A percentile compares a stretch with the other conserved stretches of the same genome.
Evolutionary conservation across 2,113 vertebrate genomes (phyloP).

Genomic region (Lanius collurio): DNA sequence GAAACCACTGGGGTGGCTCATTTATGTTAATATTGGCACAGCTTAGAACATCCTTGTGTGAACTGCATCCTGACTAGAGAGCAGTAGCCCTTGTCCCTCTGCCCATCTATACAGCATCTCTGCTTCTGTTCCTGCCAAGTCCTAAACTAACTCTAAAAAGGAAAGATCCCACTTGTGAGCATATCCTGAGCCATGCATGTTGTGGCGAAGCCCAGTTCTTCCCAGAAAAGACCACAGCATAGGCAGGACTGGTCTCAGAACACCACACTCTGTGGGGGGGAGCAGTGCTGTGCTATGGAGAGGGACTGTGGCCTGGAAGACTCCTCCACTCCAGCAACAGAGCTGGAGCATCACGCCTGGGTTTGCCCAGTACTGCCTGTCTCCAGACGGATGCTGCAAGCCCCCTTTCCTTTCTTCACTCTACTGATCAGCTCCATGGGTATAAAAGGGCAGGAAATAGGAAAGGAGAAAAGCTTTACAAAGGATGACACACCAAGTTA

Average conservation of each 20-base stretch:
- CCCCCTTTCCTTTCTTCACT: neutral
- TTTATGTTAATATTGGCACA: constrained; percentile 66
- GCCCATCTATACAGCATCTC: neutral
- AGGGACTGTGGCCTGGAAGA: constrained; percentile 19
- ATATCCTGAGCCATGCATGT: constrained; percentile 2
- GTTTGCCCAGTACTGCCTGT: neutral
- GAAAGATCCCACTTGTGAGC: constrained; percentile 3
- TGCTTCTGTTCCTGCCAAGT: neutral
- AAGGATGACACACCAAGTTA: constrained; percentile 18
- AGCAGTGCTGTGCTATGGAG: neutral
- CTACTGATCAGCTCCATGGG: neutral
- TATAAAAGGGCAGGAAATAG: constrained; percentile 17
- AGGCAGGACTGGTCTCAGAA: neutral
- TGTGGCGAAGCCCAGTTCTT: constrained; percentile 32
- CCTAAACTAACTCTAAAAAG: constrained; percentile 27
- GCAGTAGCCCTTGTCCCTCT: constrained; percentile 20
- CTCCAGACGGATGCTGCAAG: constrained; percentile 28
- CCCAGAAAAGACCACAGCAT: neutral
- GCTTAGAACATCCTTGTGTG: neutral
- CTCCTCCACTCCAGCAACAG: constrained; percentile 16
- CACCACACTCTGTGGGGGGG: neutral
- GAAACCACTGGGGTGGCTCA: constrained; percentile 49
- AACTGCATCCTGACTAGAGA: constrained; percentile 19
- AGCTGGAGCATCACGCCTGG: constrained; percentile 11
- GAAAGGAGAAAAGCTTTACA: constrained; percentile 17